Evolutionary conservation across 2,888 invertebrate genomes (phyloP).

Genomic region (Pterostichus niger): DNA sequence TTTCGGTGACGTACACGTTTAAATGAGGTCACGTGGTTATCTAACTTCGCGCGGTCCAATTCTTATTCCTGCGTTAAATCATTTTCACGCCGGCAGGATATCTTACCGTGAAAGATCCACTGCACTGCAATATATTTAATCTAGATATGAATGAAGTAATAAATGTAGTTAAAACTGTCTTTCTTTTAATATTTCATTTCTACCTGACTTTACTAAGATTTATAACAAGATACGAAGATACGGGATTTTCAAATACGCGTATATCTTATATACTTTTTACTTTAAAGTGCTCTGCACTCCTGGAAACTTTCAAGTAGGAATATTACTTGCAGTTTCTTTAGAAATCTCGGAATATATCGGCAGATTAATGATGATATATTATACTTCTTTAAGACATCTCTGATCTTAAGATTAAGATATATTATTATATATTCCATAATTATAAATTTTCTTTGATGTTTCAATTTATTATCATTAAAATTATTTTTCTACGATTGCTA

Average conservation of each 20-base stretch:
- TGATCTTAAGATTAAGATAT: neutral
- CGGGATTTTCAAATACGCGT: constrained; percentile 41
- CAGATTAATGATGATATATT: constrained; percentile 40
- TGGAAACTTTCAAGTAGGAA: constrained; percentile 41
- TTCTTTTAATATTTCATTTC: constrained; percentile 45
- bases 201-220: constrained; percentile 53
- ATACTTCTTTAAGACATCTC: neutral
- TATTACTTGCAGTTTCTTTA: neutral
- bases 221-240: constrained; percentile 43
- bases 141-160: constrained; percentile 51
- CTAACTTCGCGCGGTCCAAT: constrained; percentile 37
- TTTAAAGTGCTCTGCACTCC: constrained; percentile 17
- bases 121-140: constrained; percentile 34
- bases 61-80: constrained; percentile 50
- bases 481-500: too few relatives aligned
- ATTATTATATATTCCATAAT: constrained; percentile 11
- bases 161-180: constrained; percentile 56
- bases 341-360: constrained; percentile 41
- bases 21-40: constrained; percentile 50
- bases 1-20: constrained; percentile 15
- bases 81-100: constrained; percentile 30
- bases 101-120: constrained; percentile 2
- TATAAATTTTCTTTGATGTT: neutral
- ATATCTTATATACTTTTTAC: constrained; percentile 40
- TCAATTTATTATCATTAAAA: too few relatives aligned